A percentile compares a stretch with the other conserved stretches of the same genome.
These are phyloP conservation scores for Sympetrum striolatum DNA, from an alignment of 2,888 invertebrate genomes.

Conservation along the genomic window DNA sequence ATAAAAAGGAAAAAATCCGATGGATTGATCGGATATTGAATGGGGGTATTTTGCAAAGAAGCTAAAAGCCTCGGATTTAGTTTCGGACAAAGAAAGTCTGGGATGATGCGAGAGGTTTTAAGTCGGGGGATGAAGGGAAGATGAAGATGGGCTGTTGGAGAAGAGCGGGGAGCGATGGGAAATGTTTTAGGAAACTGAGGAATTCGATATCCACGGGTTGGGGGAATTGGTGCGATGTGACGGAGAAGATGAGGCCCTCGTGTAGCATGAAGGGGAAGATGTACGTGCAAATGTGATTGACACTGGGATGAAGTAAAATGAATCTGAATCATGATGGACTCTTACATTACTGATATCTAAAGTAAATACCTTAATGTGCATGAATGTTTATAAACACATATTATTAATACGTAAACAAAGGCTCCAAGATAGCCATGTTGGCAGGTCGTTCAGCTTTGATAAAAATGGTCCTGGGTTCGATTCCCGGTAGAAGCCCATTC, in stretches of 20 bases:
- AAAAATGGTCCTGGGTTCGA: too few species aligned
- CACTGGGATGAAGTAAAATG: too few species aligned
- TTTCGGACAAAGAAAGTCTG: not conserved
- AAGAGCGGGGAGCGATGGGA: not conserved
- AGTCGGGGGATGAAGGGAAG: not conserved
- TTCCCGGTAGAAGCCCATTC: too few species aligned
- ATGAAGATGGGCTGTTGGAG: not conserved
- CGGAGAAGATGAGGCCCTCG: not conserved
- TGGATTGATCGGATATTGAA: conserved; percentile 5
- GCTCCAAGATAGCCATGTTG: too few species aligned
- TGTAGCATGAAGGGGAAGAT: not conserved
- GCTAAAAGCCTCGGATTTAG: conserved; percentile 11
- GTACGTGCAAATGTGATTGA: not conserved
- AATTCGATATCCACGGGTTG: not conserved
- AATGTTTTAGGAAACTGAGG: not conserved
- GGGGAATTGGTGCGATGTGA: not conserved
- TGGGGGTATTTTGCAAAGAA: conserved; percentile 7
- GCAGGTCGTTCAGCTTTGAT: too few species aligned
- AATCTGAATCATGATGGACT: too few species aligned
- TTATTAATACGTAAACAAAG: too few species aligned
- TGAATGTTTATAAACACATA: too few species aligned
- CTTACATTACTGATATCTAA: too few species aligned
- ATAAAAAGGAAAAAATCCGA: not conserved
- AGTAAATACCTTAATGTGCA: too few species aligned
- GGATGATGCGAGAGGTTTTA: not conserved